These are phyloP conservation scores for Oxyruncus cristatus DNA, from an alignment of 2,113 vertebrate species.

Conservation along the genomic window DNA sequence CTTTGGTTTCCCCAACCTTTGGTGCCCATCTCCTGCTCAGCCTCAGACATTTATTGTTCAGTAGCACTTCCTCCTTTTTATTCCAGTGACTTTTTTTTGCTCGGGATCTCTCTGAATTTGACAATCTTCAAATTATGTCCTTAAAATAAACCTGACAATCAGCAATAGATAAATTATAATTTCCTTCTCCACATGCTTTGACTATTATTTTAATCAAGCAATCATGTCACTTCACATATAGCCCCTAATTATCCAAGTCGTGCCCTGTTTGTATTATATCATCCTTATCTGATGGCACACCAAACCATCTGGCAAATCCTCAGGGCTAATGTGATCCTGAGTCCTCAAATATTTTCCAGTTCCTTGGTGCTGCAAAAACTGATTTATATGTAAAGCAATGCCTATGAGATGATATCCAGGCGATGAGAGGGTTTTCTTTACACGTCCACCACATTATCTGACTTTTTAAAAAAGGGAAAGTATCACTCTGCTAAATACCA, in stretches of 20 bases:
- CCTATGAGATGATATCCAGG: background rate
- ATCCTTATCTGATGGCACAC: constrained; percentile 24
- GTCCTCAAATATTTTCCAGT: background rate
- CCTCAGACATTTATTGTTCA: background rate
- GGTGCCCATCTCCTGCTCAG: background rate
- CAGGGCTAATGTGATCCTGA: background rate
- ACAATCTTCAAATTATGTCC: constrained; percentile 51
- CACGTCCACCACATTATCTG: background rate
- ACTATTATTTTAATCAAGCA: constrained; percentile 71
- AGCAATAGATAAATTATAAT: constrained; percentile 63
- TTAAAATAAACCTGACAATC: constrained; percentile 69
- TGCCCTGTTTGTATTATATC: constrained; percentile 59
- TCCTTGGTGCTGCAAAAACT: background rate
- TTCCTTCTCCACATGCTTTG: constrained; percentile 61
- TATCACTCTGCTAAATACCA: background rate
- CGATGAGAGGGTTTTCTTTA: background rate
- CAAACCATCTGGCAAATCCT: background rate
- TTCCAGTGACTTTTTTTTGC: background rate
- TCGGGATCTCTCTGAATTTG: background rate
- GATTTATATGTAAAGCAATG: background rate
- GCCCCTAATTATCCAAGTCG: constrained; percentile 52
- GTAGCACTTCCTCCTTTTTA: background rate
- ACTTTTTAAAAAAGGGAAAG: background rate
- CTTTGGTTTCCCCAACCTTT: background rate
- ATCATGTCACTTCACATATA: constrained; percentile 55